These are phyloP conservation scores for Tragelaphus imberbis DNA, from an alignment of 2,113 vertebrate species.

Conservation along the genomic window DNA sequence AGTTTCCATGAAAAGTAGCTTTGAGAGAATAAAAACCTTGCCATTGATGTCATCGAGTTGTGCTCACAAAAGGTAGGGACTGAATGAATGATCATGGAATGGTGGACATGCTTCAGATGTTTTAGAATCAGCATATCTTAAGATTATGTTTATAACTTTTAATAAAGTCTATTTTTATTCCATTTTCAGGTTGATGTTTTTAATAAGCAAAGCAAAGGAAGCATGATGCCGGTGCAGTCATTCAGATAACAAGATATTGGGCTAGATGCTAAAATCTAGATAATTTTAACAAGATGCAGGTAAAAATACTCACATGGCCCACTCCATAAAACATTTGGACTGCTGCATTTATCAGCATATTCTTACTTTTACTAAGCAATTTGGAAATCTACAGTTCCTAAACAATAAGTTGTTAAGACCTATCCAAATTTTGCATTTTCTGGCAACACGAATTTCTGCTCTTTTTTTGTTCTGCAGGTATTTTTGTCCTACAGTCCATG, in stretches of 20 bases:
- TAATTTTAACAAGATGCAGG: not conserved
- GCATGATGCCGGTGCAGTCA: not conserved
- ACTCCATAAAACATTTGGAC: not conserved
- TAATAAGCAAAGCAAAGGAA: conserved; percentile 19
- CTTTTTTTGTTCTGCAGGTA: not conserved
- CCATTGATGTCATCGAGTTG: not conserved
- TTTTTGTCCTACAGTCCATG: not conserved
- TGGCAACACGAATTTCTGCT: not conserved
- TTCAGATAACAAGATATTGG: not conserved
- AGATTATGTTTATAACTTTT: not conserved
- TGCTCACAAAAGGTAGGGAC: not conserved
- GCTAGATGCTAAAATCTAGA: not conserved
- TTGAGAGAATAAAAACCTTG: not conserved
- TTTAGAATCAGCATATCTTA: not conserved
- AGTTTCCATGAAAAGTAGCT: not conserved
- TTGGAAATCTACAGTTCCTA: not conserved
- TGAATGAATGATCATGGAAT: not conserved
- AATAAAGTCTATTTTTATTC: conserved; percentile 25
- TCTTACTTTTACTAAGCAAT: not conserved
- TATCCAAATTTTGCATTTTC: not conserved
- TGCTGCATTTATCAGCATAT: not conserved
- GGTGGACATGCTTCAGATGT: not conserved
- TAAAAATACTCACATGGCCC: not conserved
- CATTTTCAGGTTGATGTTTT: not conserved
- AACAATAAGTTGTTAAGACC: conserved; percentile 24